A percentile compares a stretch with the other conserved stretches of the same genome.
Evolutionary conservation across 2,888 invertebrate genomes (phyloP).

Genomic region (Thecocarcelia acutangulata): DNA sequence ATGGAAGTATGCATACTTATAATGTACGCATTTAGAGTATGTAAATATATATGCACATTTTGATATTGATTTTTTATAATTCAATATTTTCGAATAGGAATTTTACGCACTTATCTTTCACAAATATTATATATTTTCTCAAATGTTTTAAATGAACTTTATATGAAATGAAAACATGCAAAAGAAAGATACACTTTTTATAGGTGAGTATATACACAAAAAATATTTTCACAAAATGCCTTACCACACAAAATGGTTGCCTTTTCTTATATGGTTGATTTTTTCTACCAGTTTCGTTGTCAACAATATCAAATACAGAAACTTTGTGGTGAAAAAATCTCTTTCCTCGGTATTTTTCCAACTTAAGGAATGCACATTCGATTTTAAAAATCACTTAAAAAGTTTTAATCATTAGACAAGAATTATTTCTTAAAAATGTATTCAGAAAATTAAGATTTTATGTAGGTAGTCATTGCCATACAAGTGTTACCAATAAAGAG

Average conservation of each 20-base stretch:
- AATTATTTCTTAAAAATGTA: conserved; percentile 48
- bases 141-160: too few species aligned
- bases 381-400: conserved; percentile 46
- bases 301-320: conserved; percentile 43
- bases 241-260: conserved; percentile 65
- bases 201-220: conserved; percentile 18
- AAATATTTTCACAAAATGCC: conserved; percentile 56
- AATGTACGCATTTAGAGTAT: too few species aligned
- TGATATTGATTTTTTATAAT: too few species aligned
- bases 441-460: conserved; percentile 32
- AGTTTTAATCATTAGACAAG: conserved; percentile 23
- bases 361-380: conserved; percentile 37
- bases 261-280: conserved; percentile 50
- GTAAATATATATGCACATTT: too few species aligned
- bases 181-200: not conserved
- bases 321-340: conserved; percentile 32
- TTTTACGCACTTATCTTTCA: too few species aligned
- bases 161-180: not conserved
- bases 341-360: not conserved
- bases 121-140: too few species aligned
- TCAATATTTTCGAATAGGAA: too few species aligned
- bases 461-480: conserved; percentile 36
- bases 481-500: conserved; percentile 25
- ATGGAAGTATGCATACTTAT: too few species aligned
- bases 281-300: conserved; percentile 58